phyloP scores from a whole-genome alignment of 2,113 vertebrate genomes.

The Alethe castanea region DNA sequence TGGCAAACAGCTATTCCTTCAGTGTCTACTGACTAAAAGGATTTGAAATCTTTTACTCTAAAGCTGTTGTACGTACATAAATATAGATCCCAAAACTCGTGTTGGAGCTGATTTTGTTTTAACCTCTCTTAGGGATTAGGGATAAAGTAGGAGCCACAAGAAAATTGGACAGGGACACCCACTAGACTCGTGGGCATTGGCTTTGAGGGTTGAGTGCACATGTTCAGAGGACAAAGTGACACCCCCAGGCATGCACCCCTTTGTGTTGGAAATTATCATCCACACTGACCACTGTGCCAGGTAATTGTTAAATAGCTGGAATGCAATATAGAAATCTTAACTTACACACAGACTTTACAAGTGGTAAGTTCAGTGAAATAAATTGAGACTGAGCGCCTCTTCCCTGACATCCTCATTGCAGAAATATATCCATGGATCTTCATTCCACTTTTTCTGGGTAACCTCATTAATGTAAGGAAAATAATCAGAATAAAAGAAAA shows the following conservation, averaged over 20 bases:
- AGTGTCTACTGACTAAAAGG: constrained; percentile 23
- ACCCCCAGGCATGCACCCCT: neutral
- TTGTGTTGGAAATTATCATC: neutral
- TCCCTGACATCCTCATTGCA: neutral
- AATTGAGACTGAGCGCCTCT: neutral
- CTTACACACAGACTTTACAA: neutral
- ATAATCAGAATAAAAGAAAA: neutral
- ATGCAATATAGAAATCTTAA: neutral
- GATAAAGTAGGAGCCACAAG: neutral
- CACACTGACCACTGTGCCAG: neutral
- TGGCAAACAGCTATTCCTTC: constrained; percentile 46
- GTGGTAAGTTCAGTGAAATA: neutral
- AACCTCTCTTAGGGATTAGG: neutral
- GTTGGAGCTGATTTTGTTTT: neutral
- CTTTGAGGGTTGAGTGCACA: neutral
- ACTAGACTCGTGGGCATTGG: accelerated
- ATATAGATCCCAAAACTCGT: neutral
- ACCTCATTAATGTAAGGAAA: neutral
- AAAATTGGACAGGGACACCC: neutral
- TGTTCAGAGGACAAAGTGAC: neutral
- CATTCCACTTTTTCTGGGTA: neutral
- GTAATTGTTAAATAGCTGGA: neutral
- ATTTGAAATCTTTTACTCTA: constrained; percentile 15
- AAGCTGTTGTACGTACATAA: neutral
- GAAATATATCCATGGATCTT: neutral